phyloP scores from a whole-genome alignment of 2,113 vertebrate genomes.

The Diglossa brunneiventris region DNA sequence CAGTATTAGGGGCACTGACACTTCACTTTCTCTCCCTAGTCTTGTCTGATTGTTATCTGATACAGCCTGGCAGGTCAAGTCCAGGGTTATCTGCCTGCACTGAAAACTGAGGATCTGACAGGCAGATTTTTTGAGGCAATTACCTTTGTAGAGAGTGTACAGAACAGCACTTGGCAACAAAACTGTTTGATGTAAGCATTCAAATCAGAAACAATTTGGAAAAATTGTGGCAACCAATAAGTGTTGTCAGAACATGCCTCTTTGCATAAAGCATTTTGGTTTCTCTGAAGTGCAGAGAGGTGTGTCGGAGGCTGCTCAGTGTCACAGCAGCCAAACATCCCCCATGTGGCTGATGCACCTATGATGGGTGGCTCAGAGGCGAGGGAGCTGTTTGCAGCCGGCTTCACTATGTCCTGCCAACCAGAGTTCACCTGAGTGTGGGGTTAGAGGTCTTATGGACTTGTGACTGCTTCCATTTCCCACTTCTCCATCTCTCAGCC shows the following conservation, averaged over 20 bases:
- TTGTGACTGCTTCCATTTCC: background rate
- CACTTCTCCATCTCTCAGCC: background rate
- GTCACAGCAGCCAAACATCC: background rate
- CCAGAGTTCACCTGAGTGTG: accelerated
- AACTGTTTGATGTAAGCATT: background rate
- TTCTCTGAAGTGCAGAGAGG: background rate
- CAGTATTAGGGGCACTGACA: accelerated
- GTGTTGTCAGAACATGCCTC: background rate
- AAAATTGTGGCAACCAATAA: background rate
- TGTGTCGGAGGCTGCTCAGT: accelerated
- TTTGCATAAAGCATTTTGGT: background rate
- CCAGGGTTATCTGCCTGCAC: accelerated
- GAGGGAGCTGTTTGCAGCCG: background rate
- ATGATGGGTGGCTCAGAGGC: background rate
- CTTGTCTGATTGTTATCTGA: background rate
- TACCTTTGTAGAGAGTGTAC: background rate
- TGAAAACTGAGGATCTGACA: background rate
- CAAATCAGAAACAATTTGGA: background rate
- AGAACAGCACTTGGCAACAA: background rate
- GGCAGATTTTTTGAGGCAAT: background rate
- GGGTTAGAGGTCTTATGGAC: accelerated
- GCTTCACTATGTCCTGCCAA: background rate
- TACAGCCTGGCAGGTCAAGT: background rate
- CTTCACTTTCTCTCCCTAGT: background rate
- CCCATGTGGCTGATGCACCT: accelerated